Base-by-base conservation (phyloP, 2,797 vertebrate species). In the Xiphophorus birchmanni region DNA sequence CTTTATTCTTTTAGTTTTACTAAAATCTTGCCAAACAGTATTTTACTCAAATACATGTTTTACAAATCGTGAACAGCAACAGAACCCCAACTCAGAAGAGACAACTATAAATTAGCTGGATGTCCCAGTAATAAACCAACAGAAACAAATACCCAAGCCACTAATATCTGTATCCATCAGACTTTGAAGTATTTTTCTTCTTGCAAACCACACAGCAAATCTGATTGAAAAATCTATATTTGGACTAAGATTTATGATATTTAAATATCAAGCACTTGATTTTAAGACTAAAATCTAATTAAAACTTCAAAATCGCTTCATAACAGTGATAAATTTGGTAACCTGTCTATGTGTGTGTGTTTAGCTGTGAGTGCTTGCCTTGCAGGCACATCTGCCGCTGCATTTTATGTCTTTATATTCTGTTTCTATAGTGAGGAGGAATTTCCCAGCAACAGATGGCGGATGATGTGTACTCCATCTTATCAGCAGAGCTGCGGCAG, bases 371-470 rank as follows among this genome's bases (percentile, higher is more conserved):
- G 21, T 60, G 29, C 32, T 29, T 74, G 32, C 32, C 2, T 74
- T 71, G 8, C 48, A 54, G 40, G 17, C 17, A n/a, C 52, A 56
- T n/a, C 45, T 72, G 29, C 54, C 11, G 2, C 37, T n/a, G 23
- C 75, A 37, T 81, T 75, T 67, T 72, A 6, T 79, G 54, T 52
- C 21, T 71, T 73, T 4, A 44, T 26, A 13, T 80, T 65, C 44
- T 42, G 63, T 56, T 83, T 74, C 73, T 50, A 45, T n/a, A 37
- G 65, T 17, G 42, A 63, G 50, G 74, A 80, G 84, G 90, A 90
- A 80, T 88, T 81, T 92, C 87, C 89, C 82, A 52, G 73, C 74
- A 80, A 84, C 90, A 92, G 88, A 87, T 80, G 87, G 89, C 4
- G 13, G 58, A 40, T 87, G 90, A 88, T 83, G 73, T 63, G 12